These are phyloP conservation scores for Ophioninae sp. DNA, from an alignment of 2,888 invertebrate genomes.

Conservation along the genomic window DNA sequence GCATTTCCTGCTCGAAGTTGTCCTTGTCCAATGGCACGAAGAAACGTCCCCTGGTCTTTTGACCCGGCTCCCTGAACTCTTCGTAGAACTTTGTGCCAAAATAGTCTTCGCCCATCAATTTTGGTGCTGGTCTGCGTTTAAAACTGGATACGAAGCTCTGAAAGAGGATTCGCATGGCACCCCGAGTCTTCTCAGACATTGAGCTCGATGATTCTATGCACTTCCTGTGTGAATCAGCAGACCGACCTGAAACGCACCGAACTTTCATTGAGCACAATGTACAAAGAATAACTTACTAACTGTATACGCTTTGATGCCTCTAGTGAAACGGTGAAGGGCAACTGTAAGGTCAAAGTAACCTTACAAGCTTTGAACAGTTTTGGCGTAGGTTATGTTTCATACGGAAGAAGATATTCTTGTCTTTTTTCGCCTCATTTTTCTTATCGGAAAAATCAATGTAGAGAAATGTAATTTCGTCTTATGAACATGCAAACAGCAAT, in stretches of 20 bases:
- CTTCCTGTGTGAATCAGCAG: background rate
- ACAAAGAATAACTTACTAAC: background rate
- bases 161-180: slow-evolving; percentile 80
- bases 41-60: slow-evolving; percentile 86
- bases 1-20: slow-evolving; percentile 87
- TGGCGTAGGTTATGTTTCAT: no score
- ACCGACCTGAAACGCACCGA: background rate
- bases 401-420: no score
- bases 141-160: slow-evolving; percentile 86
- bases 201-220: background rate
- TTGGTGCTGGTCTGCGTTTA: slow-evolving; percentile 76
- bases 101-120: slow-evolving; percentile 88
- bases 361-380: background rate
- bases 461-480: no score
- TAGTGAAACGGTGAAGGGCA: background rate
- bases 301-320: background rate
- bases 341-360: background rate
- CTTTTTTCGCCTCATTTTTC: no score
- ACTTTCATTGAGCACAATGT: background rate
- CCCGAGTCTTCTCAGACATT: slow-evolving; percentile 74
- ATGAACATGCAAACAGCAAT: no score
- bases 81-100: slow-evolving; percentile 92
- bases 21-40: slow-evolving; percentile 87
- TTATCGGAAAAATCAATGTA: no score
- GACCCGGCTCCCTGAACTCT: slow-evolving; percentile 84